Conservation (phyloP, 1,140 invertebrate species). For the Paralvinella palmiformis region DNA sequence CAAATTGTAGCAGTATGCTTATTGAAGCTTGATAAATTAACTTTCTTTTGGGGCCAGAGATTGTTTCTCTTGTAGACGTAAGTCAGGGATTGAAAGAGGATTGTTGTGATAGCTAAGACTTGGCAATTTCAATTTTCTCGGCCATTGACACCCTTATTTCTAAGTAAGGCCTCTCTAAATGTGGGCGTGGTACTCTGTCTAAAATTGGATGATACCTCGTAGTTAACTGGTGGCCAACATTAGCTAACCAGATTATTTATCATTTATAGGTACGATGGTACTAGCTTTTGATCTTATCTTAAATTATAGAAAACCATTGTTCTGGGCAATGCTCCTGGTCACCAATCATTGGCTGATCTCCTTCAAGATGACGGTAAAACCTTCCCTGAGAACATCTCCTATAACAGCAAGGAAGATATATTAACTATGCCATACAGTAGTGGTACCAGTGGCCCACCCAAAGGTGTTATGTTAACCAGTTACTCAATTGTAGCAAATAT, state of each 20-base stretch:
- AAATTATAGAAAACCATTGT: slow-evolving; percentile 36
- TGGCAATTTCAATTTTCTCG: too few relatives aligned
- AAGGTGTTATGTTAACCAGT: slow-evolving; percentile 50
- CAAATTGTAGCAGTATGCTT: too few relatives aligned
- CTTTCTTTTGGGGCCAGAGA: too few relatives aligned
- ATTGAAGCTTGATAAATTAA: too few relatives aligned
- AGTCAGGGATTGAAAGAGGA: too few relatives aligned
- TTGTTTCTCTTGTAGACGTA: too few relatives aligned
- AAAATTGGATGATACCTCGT: background rate
- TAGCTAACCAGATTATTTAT: too few relatives aligned
- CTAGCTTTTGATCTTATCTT: slow-evolving; percentile 32
- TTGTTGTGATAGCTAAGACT: too few relatives aligned
- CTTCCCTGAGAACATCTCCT: slow-evolving; percentile 35
- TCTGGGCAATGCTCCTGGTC: slow-evolving; percentile 34
- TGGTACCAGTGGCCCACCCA: slow-evolving; percentile 49
- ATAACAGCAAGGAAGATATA: slow-evolving; percentile 34
- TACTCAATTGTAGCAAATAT: slow-evolving; percentile 55
- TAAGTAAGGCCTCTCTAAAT: background rate
- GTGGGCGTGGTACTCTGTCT: background rate
- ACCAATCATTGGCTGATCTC: slow-evolving; percentile 29
- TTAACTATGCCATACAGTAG: slow-evolving; percentile 36
- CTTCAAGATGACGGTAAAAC: slow-evolving; percentile 37
- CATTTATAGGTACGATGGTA: background rate
- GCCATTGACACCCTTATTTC: background rate
- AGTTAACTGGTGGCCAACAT: too few relatives aligned